A percentile compares a stretch with the other conserved stretches of the same genome.
Evolutionary conservation across 2,797 vertebrate species (phyloP).

Genomic region (Enteromius afrohamiltoni): DNA sequence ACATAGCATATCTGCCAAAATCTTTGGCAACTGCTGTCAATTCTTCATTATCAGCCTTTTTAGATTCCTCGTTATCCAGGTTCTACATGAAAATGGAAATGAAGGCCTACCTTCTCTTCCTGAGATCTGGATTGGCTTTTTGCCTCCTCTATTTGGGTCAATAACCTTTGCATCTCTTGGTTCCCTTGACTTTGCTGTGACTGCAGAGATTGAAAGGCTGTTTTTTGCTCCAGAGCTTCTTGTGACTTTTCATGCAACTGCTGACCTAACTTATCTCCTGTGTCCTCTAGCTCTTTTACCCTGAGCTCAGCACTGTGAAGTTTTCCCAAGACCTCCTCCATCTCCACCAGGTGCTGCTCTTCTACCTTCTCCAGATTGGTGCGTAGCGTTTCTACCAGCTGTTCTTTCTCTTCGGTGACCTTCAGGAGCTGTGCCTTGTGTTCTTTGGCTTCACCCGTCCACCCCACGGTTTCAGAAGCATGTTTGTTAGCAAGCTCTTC

Average conservation of each 20-base stretch:
- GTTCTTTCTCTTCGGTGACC: slow-evolving; percentile 85
- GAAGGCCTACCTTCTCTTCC: slow-evolving; percentile 84
- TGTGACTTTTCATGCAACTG: slow-evolving; percentile 80
- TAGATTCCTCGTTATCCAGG: not conserved
- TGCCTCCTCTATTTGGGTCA: slow-evolving; percentile 81
- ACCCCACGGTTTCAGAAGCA: slow-evolving; percentile 72
- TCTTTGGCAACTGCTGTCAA: not conserved
- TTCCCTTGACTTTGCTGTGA: slow-evolving; percentile 85
- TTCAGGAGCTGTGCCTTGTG: slow-evolving; percentile 77
- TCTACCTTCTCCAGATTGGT: slow-evolving; percentile 85
- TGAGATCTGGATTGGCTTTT: slow-evolving; percentile 79
- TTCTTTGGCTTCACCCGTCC: slow-evolving; percentile 75
- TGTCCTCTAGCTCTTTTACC: slow-evolving; percentile 89
- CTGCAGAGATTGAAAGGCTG: slow-evolving; percentile 79
- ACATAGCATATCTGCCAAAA: not conserved
- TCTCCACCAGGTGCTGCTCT: slow-evolving; percentile 95
- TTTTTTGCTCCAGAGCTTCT: slow-evolving; percentile 83
- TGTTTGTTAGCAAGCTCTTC: slow-evolving; percentile 77
- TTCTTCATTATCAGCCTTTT: not conserved
- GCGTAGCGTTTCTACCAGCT: slow-evolving; percentile 81
- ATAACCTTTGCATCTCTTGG: slow-evolving; percentile 83
- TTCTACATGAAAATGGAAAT: slow-evolving; percentile 6
- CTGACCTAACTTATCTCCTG: slow-evolving; percentile 75
- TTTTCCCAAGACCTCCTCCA: slow-evolving; percentile 94
- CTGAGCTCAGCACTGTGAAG: slow-evolving; percentile 88